Evolutionary conservation across 2,113 vertebrate genomes (phyloP), one percentile per base, ranked within the genome.

Genomic region (Myotis brandtii): DNA sequence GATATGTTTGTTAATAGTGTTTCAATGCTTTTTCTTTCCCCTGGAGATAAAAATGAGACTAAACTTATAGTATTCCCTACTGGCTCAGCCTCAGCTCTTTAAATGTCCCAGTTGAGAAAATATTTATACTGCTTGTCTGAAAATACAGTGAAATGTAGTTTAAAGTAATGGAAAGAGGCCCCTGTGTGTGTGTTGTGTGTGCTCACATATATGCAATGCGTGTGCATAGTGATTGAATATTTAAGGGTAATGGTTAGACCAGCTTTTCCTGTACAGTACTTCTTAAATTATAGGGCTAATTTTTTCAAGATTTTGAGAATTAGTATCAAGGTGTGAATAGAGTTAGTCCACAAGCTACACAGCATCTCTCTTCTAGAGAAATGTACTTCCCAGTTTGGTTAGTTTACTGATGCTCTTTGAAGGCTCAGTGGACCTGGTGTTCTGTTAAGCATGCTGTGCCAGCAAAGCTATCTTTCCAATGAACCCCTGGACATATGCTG

Each of bases 51-150:
- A 97, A 91, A 43, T 9, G 54, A 97, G 54, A 59, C 8, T 25
- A 17, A 84, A 27, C 25, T 70, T 89, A 34, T 70, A 37, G 12
- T 77, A 32, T 40, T 94, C 21, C 62, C 6, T 87, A 89, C 34
- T 86, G 82, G 17, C 52, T 80, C 25, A 95, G 54, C 43, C 23
- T 86, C 17, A 66, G 70, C 34, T 90, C 77, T 77, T 23, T 85
- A 72, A 90, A 89, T 76, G 62, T 80, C 52, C 91, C 69, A 64
- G 40, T 16, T 88, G 59, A 95, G 62, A 96, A 94, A 88, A 72
- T 69, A 75, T 59, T 77, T 67, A 76, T 92, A 21, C 23, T 86
- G 3, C 21, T 96, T 88, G 17, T 95, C 59, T 92, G 90, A 83
- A 96, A 97, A 85, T 46, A 46, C 30, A n/a, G n/a, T 62, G 21